Conservation (phyloP, 2,797 vertebrate genomes). For the Carapus acus region DNA sequence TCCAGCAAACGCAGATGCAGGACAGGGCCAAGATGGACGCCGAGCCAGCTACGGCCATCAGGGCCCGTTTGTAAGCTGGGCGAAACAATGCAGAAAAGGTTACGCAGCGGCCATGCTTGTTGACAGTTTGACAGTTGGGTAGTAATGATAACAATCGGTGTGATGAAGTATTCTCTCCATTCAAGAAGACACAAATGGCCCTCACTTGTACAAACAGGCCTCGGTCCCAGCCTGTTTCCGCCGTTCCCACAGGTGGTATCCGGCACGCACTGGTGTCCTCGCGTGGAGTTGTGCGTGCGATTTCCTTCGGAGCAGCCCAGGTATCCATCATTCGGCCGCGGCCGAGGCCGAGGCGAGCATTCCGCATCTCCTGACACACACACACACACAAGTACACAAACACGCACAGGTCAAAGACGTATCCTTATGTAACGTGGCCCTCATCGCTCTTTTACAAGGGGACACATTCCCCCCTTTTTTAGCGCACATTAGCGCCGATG, state of each 20-base stretch:
- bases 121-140: not conserved
- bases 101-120: not conserved
- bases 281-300: slow-evolving; percentile 48
- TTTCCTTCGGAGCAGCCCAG: slow-evolving; percentile 33
- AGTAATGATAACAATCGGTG: too few relatives aligned
- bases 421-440: slow-evolving; percentile 13
- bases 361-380: slow-evolving; percentile 32
- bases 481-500: slow-evolving; percentile 17
- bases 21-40: slow-evolving; percentile 31
- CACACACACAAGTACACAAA: too few relatives aligned
- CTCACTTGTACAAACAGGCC: slow-evolving; percentile 55
- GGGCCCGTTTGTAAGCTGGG: slow-evolving; percentile 55
- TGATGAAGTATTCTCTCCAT: too few relatives aligned
- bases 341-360: slow-evolving; percentile 4
- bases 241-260: slow-evolving; percentile 40
- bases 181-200: too few relatives aligned
- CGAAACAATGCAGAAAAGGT: not conserved
- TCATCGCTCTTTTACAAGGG: too few relatives aligned
- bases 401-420: not conserved
- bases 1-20: slow-evolving; percentile 58
- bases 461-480: not conserved
- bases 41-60: slow-evolving; percentile 50
- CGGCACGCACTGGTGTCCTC: slow-evolving; percentile 36
- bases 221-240: slow-evolving; percentile 50
- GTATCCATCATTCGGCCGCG: slow-evolving; percentile 3